Evolutionary conservation across 2,797 vertebrate genomes (phyloP).

Genomic region (Podarcis lilfordi): DNA sequence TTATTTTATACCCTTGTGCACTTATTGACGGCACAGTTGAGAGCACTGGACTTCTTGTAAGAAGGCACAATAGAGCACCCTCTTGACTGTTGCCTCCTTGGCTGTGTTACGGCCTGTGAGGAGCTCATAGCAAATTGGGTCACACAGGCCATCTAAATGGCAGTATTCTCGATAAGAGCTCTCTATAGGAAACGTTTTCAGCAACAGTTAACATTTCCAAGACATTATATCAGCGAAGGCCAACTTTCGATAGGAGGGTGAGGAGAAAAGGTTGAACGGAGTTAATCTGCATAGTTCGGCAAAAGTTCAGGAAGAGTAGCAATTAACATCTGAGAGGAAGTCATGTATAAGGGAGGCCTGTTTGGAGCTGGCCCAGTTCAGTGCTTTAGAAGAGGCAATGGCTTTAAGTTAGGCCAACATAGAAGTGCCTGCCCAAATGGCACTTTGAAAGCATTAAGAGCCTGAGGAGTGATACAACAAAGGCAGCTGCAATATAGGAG

Average conservation of each 20-base stretch:
- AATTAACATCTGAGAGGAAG: constrained; percentile 67
- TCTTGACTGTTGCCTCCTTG: constrained; percentile 34
- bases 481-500: constrained; percentile 38
- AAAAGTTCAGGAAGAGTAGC: constrained; percentile 51
- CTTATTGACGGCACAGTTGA: constrained; percentile 15
- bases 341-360: constrained; percentile 59
- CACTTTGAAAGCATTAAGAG: constrained; percentile 44
- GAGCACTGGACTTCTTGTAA: not conserved
- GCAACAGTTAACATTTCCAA: constrained; percentile 70
- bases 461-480: not conserved
- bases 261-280: constrained; percentile 61
- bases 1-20: constrained; percentile 21
- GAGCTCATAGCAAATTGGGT: constrained; percentile 53
- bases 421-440: constrained; percentile 54
- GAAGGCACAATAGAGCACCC: constrained; percentile 14
- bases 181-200: constrained; percentile 58
- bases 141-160: constrained; percentile 48
- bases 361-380: constrained; percentile 59
- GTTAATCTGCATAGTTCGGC: constrained; percentile 65
- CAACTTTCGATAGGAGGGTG: constrained; percentile 68
- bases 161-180: not conserved
- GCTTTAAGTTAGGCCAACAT: constrained; percentile 64
- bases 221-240: constrained; percentile 63
- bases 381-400: constrained; percentile 56
- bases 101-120: constrained; percentile 15